Percentiles rank a stretch among this genome's conserved stretches.
Evolutionary conservation across 2,797 vertebrate species (phyloP).

Genomic region (Notolepis coatsorum): DNA sequence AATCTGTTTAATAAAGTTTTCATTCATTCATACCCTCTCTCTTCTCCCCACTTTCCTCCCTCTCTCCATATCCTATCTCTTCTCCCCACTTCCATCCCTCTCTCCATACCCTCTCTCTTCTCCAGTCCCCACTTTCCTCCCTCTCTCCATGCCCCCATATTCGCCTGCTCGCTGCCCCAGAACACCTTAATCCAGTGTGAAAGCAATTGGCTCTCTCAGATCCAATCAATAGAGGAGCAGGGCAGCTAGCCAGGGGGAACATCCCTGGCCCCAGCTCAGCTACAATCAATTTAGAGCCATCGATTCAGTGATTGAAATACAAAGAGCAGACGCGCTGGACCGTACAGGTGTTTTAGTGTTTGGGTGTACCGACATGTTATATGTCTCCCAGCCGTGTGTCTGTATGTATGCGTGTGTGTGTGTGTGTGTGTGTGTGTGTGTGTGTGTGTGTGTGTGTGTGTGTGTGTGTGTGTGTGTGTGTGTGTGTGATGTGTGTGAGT

Average conservation of each 20-base stretch:
- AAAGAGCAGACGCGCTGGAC: constrained; percentile 71
- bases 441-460: neutral
- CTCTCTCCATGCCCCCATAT: constrained; percentile 7
- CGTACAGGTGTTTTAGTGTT: constrained; percentile 72
- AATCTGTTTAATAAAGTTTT: too few species aligned
- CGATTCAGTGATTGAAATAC: constrained; percentile 84
- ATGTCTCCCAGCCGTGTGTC: constrained; percentile 51
- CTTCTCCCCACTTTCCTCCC: neutral
- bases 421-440: neutral
- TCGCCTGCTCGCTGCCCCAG: constrained; percentile 66
- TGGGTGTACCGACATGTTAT: constrained; percentile 71
- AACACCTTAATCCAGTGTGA: constrained; percentile 84
- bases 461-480: constrained; percentile 29
- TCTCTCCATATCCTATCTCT: neutral
- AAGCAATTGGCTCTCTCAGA: constrained; percentile 83
- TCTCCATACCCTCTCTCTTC: neutral
- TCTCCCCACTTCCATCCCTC: constrained; percentile 17
- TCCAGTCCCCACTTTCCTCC: constrained; percentile 16
- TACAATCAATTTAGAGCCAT: constrained; percentile 82
- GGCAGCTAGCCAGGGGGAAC: constrained; percentile 75
- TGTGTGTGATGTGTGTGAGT: constrained; percentile 49
- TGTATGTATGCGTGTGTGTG: neutral
- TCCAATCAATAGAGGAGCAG: constrained; percentile 78
- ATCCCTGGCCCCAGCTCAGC: constrained; percentile 77
- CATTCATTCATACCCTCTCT: too few species aligned